phyloP scores from a whole-genome alignment of 2,797 vertebrate genomes.

The Apogon talboti region DNA sequence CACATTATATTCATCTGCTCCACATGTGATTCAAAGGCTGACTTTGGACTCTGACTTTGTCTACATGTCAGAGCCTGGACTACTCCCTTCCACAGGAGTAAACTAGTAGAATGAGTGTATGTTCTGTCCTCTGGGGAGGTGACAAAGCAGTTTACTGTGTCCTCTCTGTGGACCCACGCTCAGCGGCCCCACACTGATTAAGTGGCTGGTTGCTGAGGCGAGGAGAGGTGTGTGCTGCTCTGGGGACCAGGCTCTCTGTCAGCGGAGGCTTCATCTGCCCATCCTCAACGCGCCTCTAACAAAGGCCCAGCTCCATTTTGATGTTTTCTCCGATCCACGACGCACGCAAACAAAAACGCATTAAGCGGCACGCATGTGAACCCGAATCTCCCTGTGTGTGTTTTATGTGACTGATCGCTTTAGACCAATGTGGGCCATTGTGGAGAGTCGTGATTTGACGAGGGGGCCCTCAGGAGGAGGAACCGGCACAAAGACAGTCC shows the following conservation, averaged over 20 bases:
- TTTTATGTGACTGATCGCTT: constrained; percentile 14
- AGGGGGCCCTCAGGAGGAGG: constrained; percentile 37
- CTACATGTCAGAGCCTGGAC: no score
- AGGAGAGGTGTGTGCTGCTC: constrained; percentile 47
- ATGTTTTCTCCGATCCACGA: no score
- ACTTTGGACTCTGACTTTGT: no score
- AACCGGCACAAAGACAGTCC: constrained; percentile 43
- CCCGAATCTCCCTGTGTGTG: constrained; percentile 12
- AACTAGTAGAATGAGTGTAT: no score
- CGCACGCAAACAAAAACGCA: no score
- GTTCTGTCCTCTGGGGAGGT: constrained; percentile 18
- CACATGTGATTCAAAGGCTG: no score
- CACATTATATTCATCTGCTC: no score
- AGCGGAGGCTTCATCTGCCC: constrained; percentile 32
- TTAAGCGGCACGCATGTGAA: constrained; percentile 14
- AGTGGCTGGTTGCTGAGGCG: constrained; percentile 58
- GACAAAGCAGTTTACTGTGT: constrained; percentile 39
- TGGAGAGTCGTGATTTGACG: constrained; percentile 21
- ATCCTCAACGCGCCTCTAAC: constrained; percentile 31
- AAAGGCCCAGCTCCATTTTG: constrained; percentile 67
- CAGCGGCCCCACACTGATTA: constrained; percentile 70
- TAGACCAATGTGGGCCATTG: constrained; percentile 15
- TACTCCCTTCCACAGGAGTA: no score
- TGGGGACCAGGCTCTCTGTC: constrained; percentile 31
- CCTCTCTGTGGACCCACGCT: constrained; percentile 54